A percentile compares a stretch with the other conserved stretches of the same genome.
Evolutionary conservation across 2,797 vertebrate species (phyloP).

Genomic region (Chelonia mydas): DNA sequence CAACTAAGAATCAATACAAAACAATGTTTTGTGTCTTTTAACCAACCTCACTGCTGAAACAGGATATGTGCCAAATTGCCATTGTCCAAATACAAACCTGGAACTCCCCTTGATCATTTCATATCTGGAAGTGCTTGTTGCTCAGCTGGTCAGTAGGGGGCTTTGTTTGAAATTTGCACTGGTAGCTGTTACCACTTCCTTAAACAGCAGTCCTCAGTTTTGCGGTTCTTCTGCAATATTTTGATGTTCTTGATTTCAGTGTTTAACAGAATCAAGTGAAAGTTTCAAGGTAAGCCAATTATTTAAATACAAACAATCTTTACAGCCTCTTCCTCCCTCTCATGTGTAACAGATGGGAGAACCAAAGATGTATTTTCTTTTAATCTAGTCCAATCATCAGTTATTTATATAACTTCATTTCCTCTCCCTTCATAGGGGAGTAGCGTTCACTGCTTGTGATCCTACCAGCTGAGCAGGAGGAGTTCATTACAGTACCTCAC

Average conservation of each 20-base stretch:
- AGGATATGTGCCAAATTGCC: neutral
- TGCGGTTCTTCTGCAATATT: neutral
- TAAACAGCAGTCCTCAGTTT: neutral
- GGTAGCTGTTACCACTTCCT: neutral
- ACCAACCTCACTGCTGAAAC: neutral
- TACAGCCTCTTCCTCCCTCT: neutral
- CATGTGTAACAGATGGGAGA: neutral
- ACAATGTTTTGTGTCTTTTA: neutral
- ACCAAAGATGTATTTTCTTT: neutral
- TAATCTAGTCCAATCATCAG: neutral
- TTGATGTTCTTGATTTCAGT: neutral
- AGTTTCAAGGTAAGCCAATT: neutral
- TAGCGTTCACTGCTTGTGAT: neutral
- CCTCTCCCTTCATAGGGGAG: neutral
- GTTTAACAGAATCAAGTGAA: neutral
- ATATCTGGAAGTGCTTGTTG: neutral
- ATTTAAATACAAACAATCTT: neutral
- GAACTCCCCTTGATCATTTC: neutral
- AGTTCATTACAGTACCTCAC: neutral
- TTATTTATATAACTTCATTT: slow-evolving; percentile 2
- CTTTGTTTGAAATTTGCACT: neutral
- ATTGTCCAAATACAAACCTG: neutral
- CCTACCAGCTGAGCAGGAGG: neutral
- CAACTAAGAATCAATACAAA: neutral
- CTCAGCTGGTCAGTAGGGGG: neutral